Evolutionary conservation across 1,140 invertebrate genomes (phyloP).

Genomic region (Hylyphantes graminicola): DNA sequence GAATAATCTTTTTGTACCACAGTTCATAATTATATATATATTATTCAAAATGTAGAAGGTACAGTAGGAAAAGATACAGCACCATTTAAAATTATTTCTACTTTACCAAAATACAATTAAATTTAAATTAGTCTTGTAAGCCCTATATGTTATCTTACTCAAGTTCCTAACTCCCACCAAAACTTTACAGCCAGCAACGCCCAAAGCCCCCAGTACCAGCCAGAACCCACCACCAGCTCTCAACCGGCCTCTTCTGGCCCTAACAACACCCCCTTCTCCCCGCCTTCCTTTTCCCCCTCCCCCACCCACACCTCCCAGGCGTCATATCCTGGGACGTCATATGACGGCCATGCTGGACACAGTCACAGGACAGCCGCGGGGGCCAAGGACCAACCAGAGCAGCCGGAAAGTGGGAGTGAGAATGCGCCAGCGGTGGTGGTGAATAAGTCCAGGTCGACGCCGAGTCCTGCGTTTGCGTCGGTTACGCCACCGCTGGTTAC

Average conservation of each 20-base stretch:
- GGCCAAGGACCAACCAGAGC: conserved; percentile 23
- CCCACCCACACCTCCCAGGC: conserved; percentile 48
- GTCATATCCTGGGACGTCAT: conserved; percentile 42
- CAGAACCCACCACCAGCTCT: conserved; percentile 8
- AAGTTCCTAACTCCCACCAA: too few relatives aligned
- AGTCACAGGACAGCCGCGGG: conserved; percentile 8
- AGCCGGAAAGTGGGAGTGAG: conserved; percentile 20
- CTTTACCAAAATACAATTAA: too few relatives aligned
- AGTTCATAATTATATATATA: too few relatives aligned
- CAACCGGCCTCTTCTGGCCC: conserved; percentile 26
- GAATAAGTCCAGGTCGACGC: conserved; percentile 43
- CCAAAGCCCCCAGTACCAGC: conserved; percentile 48
- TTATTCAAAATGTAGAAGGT: too few relatives aligned
- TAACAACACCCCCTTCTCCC: conserved; percentile 32
- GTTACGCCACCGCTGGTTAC: conserved; percentile 53
- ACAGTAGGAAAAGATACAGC: too few relatives aligned
- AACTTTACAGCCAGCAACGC: background rate
- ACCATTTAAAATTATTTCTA: too few relatives aligned
- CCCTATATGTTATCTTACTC: too few relatives aligned
- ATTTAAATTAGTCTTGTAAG: too few relatives aligned
- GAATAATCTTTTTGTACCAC: too few relatives aligned
- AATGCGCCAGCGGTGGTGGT: background rate
- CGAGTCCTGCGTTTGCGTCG: conserved; percentile 48
- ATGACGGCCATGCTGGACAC: conserved; percentile 27
- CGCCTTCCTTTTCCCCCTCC: conserved; percentile 40